Evolutionary conservation across 2,113 vertebrate species (phyloP).

Genomic region (Nothoprocta perdicaria): DNA sequence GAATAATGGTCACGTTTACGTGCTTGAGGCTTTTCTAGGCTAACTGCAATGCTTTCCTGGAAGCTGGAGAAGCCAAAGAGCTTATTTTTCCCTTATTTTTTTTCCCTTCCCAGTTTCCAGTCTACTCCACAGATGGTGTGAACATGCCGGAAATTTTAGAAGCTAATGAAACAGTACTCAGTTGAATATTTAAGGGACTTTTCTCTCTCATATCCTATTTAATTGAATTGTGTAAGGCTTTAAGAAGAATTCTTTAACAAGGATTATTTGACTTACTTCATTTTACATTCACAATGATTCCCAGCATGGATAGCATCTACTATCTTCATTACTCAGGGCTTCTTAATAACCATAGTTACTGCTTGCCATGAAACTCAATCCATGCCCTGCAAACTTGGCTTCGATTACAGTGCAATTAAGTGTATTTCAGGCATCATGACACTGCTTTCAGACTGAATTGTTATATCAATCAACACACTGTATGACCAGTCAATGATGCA

Average conservation of each 20-base stretch:
- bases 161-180: background rate
- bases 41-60: background rate
- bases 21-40: background rate
- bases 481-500: background rate
- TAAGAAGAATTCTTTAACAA: background rate
- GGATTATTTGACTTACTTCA: background rate
- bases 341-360: background rate
- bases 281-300: background rate
- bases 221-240: background rate
- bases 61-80: background rate
- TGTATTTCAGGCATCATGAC: background rate
- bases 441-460: background rate
- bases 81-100: background rate
- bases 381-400: background rate
- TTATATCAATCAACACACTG: background rate
- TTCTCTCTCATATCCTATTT: background rate
- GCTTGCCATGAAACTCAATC: background rate
- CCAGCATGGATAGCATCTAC: background rate
- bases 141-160: background rate
- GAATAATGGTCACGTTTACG: accelerated
- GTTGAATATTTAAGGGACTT: background rate
- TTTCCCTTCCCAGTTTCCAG: background rate
- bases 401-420: background rate
- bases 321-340: background rate
- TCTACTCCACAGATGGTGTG: background rate